Conservation (phyloP, 2,888 invertebrate genomes). For the Lomographa bimaculata region DNA sequence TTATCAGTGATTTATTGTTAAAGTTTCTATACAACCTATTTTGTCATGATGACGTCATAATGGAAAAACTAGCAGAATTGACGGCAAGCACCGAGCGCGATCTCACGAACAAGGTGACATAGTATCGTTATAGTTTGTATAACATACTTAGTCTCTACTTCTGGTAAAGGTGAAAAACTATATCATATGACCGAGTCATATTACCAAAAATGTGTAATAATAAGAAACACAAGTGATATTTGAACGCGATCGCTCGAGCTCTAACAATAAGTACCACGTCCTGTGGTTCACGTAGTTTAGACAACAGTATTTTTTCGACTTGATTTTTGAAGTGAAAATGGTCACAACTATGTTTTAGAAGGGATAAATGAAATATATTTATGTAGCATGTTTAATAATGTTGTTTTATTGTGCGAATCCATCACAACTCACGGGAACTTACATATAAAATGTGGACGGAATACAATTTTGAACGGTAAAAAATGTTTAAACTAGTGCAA, state of each 20-base stretch:
- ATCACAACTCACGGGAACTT: too few relatives aligned
- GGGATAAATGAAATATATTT: slow-evolving; percentile 55
- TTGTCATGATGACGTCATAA: too few relatives aligned
- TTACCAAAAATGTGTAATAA: slow-evolving; percentile 2
- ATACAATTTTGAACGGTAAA: too few relatives aligned
- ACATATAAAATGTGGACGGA: too few relatives aligned
- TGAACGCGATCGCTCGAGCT: slow-evolving; percentile 8
- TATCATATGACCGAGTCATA: slow-evolving; percentile 17
- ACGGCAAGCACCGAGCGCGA: too few relatives aligned
- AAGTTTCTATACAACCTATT: too few relatives aligned
- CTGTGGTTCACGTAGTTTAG: slow-evolving; percentile 46
- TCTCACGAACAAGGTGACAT: too few relatives aligned
- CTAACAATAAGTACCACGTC: not conserved
- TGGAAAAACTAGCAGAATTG: too few relatives aligned
- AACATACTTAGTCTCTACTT: slow-evolving; percentile 16
- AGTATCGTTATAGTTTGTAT: slow-evolving; percentile 21
- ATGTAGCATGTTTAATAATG: slow-evolving; percentile 56
- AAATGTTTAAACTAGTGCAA: too few relatives aligned
- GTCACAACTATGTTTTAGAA: slow-evolving; percentile 61
- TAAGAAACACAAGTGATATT: too few relatives aligned
- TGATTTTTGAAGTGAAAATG: slow-evolving; percentile 38
- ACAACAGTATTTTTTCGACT: slow-evolving; percentile 56
- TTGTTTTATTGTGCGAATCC: slow-evolving; percentile 48
- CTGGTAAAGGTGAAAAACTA: slow-evolving; percentile 13
- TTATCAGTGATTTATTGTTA: too few relatives aligned